Base-by-base conservation (phyloP, 2,888 invertebrate genomes). In the Ectobius pallidus region DNA sequence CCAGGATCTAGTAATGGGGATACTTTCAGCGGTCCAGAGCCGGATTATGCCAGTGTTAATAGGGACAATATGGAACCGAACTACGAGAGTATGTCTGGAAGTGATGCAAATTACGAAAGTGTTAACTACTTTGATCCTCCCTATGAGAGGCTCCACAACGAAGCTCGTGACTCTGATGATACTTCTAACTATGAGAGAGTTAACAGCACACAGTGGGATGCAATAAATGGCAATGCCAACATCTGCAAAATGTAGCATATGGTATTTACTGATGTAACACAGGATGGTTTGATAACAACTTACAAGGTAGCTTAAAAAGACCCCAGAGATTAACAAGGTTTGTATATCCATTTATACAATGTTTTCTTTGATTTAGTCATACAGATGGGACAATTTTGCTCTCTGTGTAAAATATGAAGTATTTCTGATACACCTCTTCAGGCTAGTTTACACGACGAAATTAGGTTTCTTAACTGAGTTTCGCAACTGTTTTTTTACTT, bases 71-170 rank as follows among this genome's bases (percentile, higher is more conserved):
- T 81, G 63, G 92, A 92, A 79, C 91, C 92, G 3, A 92, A 92
- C 82, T 93, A 93, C 79, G 92, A 93, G 80, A 92, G 92, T 1
- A 88, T 93, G 86, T 87, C 89, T 0, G 83, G 82, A 3, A 91
- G 90, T 76, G 82, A 83, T 30, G 87, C 89, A 0, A 91, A 91
- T 80, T 91, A 91, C 78, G 91, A 91, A 78, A 89, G 89, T 1
- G 90, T 91, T 0, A 85, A 86, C 69, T 88, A 89, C 65, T 92
- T 86, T 62, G 91, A 93, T 44, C 91, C 92, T 67, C 91, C 92
- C 0, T 91, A 91, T 74, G 91, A 91, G 78, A 86, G 86, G 77
- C 83, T 90, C 16, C 83, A 86, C 63, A 78, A 80, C 63, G 81
- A 71, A 71, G 55, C 42, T 20, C 68, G 52, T 62, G 74, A 73